These are phyloP conservation scores for Oryzias melastigma DNA, from an alignment of 2,113 vertebrate species.

Conservation along the genomic window DNA sequence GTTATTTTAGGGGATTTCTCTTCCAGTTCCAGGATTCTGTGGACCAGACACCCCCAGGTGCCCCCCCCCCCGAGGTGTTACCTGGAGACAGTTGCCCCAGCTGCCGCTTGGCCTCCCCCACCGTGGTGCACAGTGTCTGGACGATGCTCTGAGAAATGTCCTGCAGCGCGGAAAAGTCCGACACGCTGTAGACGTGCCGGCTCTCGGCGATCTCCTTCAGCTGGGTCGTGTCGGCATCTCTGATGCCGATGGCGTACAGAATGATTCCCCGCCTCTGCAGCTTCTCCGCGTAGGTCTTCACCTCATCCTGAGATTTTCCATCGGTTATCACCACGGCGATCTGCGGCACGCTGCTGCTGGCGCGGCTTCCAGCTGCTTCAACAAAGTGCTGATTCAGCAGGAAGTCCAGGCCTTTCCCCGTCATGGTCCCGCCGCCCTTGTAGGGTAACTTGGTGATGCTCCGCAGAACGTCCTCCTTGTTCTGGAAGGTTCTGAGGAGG, in stretches of 20 bases:
- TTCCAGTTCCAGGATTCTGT: too few relatives aligned
- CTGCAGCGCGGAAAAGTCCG: slow-evolving; percentile 71
- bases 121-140: slow-evolving; percentile 74
- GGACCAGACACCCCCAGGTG: too few relatives aligned
- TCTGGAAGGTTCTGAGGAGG: slow-evolving; percentile 80
- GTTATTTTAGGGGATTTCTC: too few relatives aligned
- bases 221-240: slow-evolving; percentile 77
- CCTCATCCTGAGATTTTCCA: slow-evolving; percentile 61
- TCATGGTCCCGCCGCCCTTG: slow-evolving; percentile 78
- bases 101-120: slow-evolving; percentile 69
- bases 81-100: slow-evolving; percentile 48
- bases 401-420: slow-evolving; percentile 83
- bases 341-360: slow-evolving; percentile 57
- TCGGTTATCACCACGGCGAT: slow-evolving; percentile 66
- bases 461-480: slow-evolving; percentile 75
- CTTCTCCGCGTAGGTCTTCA: slow-evolving; percentile 66
- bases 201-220: slow-evolving; percentile 72
- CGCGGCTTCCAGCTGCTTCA: slow-evolving; percentile 83
- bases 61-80: slow-evolving; percentile 8
- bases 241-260: slow-evolving; percentile 84
- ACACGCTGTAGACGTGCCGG: slow-evolving; percentile 70
- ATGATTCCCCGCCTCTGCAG: slow-evolving; percentile 74
- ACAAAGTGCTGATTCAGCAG: slow-evolving; percentile 82
- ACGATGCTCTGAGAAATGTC: slow-evolving; percentile 67
- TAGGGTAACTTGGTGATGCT: slow-evolving; percentile 82